Conservation (phyloP, 37 sponge, comb jelly and placozoan genomes). For the Mnemiopsis leidyi region DNA sequence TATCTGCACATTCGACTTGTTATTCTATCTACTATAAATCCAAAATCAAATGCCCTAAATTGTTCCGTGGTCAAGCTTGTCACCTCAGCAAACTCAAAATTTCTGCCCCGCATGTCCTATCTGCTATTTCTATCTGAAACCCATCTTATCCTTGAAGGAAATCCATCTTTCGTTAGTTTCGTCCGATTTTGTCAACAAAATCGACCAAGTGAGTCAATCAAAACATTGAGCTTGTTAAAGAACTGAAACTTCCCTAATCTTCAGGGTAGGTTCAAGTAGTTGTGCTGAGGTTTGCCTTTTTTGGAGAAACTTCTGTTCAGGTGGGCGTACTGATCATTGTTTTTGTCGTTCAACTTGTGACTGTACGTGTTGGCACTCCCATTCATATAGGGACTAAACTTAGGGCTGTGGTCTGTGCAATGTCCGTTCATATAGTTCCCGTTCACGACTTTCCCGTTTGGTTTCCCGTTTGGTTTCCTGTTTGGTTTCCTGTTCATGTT, state of each 20-base stretch:
- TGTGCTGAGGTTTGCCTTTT: neutral
- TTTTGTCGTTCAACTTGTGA: slow-evolving; percentile 10
- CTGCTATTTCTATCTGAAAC: neutral
- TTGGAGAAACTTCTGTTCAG: slow-evolving; percentile 24
- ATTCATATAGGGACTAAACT: slow-evolving; percentile 7
- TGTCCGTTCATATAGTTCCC: slow-evolving; percentile 29
- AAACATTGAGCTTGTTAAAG: no score
- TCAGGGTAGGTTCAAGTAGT: slow-evolving; percentile 29
- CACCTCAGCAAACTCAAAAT: no score
- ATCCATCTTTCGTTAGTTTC: no score
- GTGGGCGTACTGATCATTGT: slow-evolving; percentile 15
- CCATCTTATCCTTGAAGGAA: no score
- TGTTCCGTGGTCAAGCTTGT: no score
- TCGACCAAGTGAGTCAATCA: no score
- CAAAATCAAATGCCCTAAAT: no score
- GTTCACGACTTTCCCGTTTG: neutral
- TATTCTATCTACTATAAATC: neutral
- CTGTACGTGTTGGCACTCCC: slow-evolving; percentile 48
- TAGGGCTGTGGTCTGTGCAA: neutral
- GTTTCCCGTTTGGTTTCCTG: neutral
- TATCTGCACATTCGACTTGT: neutral
- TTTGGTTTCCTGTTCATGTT: neutral
- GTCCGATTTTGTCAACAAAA: no score
- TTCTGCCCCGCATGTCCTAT: neutral
- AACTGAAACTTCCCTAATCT: no score